Conservation (phyloP, 2,888 invertebrate genomes). For the Dicyrtomina minuta region DNA sequence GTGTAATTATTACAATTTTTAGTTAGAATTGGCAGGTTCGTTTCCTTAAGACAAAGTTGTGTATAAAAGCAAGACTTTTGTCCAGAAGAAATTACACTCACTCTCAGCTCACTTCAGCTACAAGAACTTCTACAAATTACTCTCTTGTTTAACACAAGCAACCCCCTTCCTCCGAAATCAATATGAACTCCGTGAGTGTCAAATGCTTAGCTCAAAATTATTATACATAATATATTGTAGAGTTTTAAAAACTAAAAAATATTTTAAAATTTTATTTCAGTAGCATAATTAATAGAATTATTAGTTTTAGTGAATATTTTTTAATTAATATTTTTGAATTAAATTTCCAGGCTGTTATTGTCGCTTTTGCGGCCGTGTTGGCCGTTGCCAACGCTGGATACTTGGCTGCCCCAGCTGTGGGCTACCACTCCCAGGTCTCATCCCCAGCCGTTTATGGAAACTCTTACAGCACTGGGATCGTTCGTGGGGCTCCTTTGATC, state of each 20-base stretch:
- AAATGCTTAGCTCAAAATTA: background rate
- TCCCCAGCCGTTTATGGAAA: background rate
- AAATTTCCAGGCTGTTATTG: background rate
- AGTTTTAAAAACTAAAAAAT: background rate
- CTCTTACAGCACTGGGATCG: background rate
- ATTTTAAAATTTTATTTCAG: background rate
- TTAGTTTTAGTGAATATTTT: background rate
- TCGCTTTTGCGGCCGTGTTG: slow-evolving; percentile 16
- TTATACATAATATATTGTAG: background rate
- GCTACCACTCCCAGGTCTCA: background rate
- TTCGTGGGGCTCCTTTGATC: background rate
- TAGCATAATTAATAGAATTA: background rate
- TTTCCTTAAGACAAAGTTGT: too few relatives aligned
- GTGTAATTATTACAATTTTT: too few relatives aligned
- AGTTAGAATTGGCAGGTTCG: too few relatives aligned
- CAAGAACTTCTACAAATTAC: too few relatives aligned
- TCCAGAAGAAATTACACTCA: too few relatives aligned
- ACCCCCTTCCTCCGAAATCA: background rate
- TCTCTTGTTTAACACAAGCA: too few relatives aligned
- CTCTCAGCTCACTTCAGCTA: too few relatives aligned
- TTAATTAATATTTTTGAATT: background rate
- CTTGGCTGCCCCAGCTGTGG: slow-evolving; percentile 7
- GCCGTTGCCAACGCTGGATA: slow-evolving; percentile 15
- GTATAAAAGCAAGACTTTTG: too few relatives aligned
- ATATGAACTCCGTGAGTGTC: slow-evolving; percentile 10